phyloP scores from a whole-genome alignment of 2,797 vertebrate species.

The Phalanger gymnotis region DNA sequence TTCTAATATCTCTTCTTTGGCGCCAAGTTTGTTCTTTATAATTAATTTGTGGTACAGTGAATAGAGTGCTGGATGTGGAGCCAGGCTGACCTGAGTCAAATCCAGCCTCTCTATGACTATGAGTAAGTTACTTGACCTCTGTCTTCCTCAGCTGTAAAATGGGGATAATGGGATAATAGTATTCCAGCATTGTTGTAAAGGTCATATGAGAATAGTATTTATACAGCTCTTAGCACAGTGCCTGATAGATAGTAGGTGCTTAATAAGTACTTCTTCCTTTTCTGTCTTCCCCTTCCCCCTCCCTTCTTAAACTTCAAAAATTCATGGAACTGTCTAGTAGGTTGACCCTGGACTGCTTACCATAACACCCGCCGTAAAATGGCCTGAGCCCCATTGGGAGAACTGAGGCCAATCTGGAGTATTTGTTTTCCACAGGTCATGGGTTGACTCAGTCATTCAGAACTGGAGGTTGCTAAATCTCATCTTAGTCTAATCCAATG shows the following conservation, averaged over 20 bases:
- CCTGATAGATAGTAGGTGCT: neutral
- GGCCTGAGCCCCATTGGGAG: neutral
- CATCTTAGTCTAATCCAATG: neutral
- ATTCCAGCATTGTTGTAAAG: neutral
- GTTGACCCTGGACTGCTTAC: neutral
- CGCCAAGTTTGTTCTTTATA: neutral
- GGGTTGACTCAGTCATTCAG: neutral
- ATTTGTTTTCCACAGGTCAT: neutral
- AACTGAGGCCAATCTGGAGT: slow-evolving; percentile 3
- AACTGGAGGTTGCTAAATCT: neutral
- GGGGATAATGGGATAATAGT: neutral
- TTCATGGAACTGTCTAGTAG: neutral
- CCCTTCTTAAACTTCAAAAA: neutral
- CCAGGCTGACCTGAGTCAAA: neutral
- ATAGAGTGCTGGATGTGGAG: neutral
- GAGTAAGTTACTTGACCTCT: neutral
- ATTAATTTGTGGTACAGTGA: neutral
- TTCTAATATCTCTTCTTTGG: neutral
- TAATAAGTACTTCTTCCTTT: neutral
- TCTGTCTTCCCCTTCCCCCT: neutral
- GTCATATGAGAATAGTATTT: neutral
- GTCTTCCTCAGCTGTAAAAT: neutral
- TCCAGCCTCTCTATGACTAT: neutral
- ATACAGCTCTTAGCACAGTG: neutral
- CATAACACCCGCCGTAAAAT: neutral